Evolutionary conservation across 2,888 invertebrate genomes (phyloP).

Genomic region (Diachrysia chrysitis): DNA sequence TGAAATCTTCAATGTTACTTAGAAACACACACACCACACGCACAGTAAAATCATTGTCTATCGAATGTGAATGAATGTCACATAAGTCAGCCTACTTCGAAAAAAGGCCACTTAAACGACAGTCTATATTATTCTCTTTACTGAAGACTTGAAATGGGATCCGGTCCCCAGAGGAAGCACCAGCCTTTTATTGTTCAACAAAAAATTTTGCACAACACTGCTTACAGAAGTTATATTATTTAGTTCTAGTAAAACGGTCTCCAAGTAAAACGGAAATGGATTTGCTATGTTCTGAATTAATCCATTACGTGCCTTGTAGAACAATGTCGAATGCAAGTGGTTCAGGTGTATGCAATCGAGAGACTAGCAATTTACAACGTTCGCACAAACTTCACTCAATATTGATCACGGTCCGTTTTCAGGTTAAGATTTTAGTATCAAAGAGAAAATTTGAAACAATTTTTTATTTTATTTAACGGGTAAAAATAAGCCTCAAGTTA

Average conservation of each 20-base stretch:
- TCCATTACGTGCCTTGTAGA: background rate
- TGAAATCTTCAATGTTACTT: no score
- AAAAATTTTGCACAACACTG: background rate
- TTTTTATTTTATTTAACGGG: no score
- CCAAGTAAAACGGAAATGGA: background rate
- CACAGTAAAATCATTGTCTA: background rate
- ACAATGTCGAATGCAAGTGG: constrained; percentile 6
- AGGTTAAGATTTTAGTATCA: background rate
- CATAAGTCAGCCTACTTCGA: background rate
- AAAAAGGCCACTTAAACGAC: background rate
- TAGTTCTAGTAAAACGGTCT: no score
- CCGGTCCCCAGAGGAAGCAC: background rate
- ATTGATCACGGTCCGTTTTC: background rate
- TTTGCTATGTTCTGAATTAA: background rate
- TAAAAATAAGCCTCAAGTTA: background rate
- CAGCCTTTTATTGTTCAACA: background rate
- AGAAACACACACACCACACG: no score
- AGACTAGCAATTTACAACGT: background rate
- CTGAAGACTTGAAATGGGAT: background rate
- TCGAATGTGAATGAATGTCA: background rate
- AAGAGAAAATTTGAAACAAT: no score
- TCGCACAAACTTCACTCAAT: background rate
- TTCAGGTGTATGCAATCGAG: background rate
- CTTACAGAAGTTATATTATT: background rate
- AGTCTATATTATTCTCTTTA: background rate